Evolutionary conservation across 1,140 invertebrate genomes (phyloP).

Genomic region (Drosophila nigrodunni): DNA sequence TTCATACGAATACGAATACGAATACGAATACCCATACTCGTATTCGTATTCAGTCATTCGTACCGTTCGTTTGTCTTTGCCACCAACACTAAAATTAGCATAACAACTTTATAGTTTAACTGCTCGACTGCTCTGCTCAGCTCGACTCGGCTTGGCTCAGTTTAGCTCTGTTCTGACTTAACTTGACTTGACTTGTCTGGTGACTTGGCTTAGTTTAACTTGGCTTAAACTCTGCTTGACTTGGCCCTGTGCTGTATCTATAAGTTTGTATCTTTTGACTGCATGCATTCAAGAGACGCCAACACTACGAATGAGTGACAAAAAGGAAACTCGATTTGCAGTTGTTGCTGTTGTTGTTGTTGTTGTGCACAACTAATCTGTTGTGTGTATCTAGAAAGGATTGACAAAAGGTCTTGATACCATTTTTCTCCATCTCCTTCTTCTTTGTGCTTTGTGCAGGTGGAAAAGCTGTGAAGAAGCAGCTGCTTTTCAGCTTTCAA

Average conservation of each 20-base stretch:
- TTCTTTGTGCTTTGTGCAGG: constrained; percentile 8
- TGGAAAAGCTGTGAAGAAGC: constrained; percentile 20
- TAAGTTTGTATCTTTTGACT: constrained; percentile 75
- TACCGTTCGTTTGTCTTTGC: constrained; percentile 33
- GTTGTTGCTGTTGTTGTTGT: constrained; percentile 10
- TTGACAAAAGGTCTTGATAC: constrained; percentile 59
- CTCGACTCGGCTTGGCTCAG: constrained; percentile 25
- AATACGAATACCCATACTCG: constrained; percentile 15
- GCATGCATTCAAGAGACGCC: constrained; percentile 44
- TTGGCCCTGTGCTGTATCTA: constrained; percentile 59
- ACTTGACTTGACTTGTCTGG: neutral
- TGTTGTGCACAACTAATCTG: constrained; percentile 59
- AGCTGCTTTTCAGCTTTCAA: neutral
- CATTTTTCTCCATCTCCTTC: neutral
- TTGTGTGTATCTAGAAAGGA: constrained; percentile 70
- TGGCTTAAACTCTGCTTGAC: neutral
- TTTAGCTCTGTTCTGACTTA: constrained; percentile 28
- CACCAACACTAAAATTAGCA: constrained; percentile 84
- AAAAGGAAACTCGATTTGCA: constrained; percentile 37
- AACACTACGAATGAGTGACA: constrained; percentile 46
- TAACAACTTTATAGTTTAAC: constrained; percentile 85
- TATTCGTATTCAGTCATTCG: constrained; percentile 23
- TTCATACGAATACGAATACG: constrained; percentile 4
- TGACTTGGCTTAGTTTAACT: constrained; percentile 6
- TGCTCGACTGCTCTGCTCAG: constrained; percentile 46